Conservation (phyloP, 2,113 vertebrate genomes). For the Bujurquina vittata region DNA sequence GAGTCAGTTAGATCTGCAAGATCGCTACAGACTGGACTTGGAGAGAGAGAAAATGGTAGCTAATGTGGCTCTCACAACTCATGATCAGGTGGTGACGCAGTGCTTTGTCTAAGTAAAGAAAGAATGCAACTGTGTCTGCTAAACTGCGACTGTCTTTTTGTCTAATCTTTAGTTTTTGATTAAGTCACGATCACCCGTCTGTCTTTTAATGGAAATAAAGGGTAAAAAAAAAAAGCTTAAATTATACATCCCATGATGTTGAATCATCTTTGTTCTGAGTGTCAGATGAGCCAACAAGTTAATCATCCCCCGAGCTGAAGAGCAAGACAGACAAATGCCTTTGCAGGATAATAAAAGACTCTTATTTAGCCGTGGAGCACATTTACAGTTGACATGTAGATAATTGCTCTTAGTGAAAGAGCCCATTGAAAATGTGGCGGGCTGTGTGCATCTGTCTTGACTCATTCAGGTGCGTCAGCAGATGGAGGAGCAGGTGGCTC, state of each 20-base stretch:
- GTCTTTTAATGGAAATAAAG: slow-evolving; percentile 24
- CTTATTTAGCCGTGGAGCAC: not conserved
- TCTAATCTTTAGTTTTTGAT: not conserved
- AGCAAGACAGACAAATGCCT: not conserved
- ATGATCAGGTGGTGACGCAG: not conserved
- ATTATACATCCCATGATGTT: slow-evolving; percentile 6
- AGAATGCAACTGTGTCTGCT: not conserved
- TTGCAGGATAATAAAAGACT: not conserved
- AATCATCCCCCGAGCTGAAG: not conserved
- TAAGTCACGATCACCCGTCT: not conserved
- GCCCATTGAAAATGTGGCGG: not conserved
- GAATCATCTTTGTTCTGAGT: slow-evolving; percentile 30
- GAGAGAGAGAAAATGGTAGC: slow-evolving; percentile 92
- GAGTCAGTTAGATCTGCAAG: slow-evolving; percentile 89
- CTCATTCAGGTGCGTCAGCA: slow-evolving; percentile 88
- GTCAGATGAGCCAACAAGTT: not conserved
- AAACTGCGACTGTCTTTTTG: not conserved
- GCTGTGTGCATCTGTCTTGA: not conserved
- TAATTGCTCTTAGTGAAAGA: not conserved
- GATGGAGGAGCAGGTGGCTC: slow-evolving; percentile 95
- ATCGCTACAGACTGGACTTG: slow-evolving; percentile 89
- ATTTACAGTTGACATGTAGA: not conserved
- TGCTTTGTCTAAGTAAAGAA: not conserved
- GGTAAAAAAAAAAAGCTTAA: not conserved
- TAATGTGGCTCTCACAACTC: not conserved